Base-by-base conservation (phyloP, 2,888 invertebrate species). In the Cerastis rubricosa region DNA sequence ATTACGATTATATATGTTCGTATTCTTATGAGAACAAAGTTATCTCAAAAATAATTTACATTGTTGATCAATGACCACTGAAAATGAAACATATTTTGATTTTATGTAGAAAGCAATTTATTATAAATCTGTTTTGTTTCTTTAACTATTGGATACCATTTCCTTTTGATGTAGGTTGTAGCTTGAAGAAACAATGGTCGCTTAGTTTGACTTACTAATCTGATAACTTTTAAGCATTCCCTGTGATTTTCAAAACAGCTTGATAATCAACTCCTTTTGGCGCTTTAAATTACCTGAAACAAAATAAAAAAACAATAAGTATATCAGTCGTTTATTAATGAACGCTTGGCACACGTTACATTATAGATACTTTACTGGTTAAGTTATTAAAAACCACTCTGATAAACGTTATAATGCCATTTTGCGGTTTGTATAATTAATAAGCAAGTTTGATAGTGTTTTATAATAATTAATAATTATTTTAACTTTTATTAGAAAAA, bases 281-380 rank as follows among this genome's bases (percentile, higher is more conserved):
- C 8, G 5, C 25, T 51, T 45, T 47, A 61, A 45, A 45, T 59
- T 83, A 83, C 83, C 83, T 83, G 80, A 51, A 83, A 83, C 83
- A 80, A 84, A 57, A 69, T 19, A 71, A 35, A 35, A 67, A n/a
- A 47, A 3, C n/a, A 68, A 25, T 73, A 7, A 61, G 22, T 43
- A 29, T 14, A 65, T 51, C 5, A 25, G 25, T 57, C 6, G 6
- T 9, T 45, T 47, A 51, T 25, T 22, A 57, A 64, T 9, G 40
- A 35, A 19, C 14, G 43, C 19, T 12, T 11, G 25, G 47, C 65
- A 59, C 65, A 74, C 22, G 40, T 29, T 29, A 14, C 47, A 54
- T 45, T 9, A 9, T n/a, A 1, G 1, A 12, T 35, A 49, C 2
- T 11, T 47, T 14, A 22, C 57, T 12, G 17, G 47, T 49, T 14